Evolutionary conservation across 2,113 vertebrate genomes (phyloP).

Genomic region (Rhinolophus ferrumequinum): DNA sequence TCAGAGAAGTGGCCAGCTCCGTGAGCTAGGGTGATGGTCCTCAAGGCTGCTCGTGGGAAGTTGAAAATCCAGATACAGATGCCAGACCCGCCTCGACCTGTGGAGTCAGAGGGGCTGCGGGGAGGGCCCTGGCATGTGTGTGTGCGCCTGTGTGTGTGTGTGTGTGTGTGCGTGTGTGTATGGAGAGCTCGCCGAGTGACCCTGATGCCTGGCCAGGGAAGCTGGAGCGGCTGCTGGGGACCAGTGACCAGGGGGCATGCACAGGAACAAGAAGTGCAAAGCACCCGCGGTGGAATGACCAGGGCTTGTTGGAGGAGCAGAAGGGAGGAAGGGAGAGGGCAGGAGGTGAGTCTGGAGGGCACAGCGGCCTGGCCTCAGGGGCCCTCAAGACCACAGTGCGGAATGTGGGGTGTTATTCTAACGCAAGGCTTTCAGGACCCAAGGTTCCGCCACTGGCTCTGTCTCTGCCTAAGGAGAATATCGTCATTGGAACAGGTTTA

Average conservation of each 20-base stretch:
- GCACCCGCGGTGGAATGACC: not conserved
- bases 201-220: too few species aligned
- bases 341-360: not conserved
- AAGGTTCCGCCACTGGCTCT: not conserved
- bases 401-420: not conserved
- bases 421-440: not conserved
- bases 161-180: not conserved
- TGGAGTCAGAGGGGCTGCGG: not conserved
- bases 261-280: not conserved
- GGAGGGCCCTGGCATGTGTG: rapidly evolving
- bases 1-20: not conserved
- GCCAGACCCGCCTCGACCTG: not conserved
- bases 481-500: not conserved
- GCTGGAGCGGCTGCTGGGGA: not conserved
- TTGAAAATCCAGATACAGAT: not conserved
- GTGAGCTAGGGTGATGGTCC: not conserved
- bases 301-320: not conserved
- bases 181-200: rapidly evolving
- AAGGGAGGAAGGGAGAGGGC: not conserved
- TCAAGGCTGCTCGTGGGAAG: not conserved
- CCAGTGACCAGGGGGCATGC: not conserved
- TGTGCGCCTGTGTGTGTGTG: not conserved
- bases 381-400: not conserved
- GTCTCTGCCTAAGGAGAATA: not conserved
- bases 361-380: too few species aligned